Percentiles rank a stretch among this genome's conserved stretches.
Conservation (phyloP, 2,888 invertebrate species). For the Cheilosia soror region DNA sequence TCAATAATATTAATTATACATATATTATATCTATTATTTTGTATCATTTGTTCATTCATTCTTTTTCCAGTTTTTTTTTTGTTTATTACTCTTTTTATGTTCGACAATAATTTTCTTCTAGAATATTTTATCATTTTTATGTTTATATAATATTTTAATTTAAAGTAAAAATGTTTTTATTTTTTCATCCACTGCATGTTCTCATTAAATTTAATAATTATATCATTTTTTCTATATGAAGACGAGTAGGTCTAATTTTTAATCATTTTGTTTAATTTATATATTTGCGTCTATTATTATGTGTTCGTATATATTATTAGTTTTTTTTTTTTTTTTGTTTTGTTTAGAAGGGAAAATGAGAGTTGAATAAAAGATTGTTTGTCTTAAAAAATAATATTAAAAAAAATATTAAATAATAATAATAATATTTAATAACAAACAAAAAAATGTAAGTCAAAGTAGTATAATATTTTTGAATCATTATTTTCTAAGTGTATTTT, state of each 20-base stretch:
- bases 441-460: constrained; percentile 69
- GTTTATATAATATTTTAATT: constrained; percentile 63
- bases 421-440: constrained; percentile 48
- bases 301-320: constrained; percentile 50
- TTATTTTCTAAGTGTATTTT: constrained; percentile 61
- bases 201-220: constrained; percentile 67
- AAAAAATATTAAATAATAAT: constrained; percentile 20
- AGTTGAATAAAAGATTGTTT: constrained; percentile 58
- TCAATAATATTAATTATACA: constrained; percentile 69
- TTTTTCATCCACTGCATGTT: constrained; percentile 26
- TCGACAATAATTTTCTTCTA: constrained; percentile 74
- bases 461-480: constrained; percentile 59
- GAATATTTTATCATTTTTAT: constrained; percentile 69
- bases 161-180: constrained; percentile 73
- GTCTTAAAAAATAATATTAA: constrained; percentile 56
- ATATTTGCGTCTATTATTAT: constrained; percentile 64
- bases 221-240: constrained; percentile 70
- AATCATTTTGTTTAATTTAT: constrained; percentile 39
- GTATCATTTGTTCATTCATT: constrained; percentile 59
- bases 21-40: constrained; percentile 62
- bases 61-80: constrained; percentile 68
- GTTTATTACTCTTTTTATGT: constrained; percentile 61
- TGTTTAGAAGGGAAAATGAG: constrained; percentile 52
- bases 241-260: constrained; percentile 53
- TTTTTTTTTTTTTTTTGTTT: neutral